These are phyloP conservation scores for Hippopotamus amphibius DNA, from an alignment of 2,113 vertebrate genomes.

Conservation along the genomic window DNA sequence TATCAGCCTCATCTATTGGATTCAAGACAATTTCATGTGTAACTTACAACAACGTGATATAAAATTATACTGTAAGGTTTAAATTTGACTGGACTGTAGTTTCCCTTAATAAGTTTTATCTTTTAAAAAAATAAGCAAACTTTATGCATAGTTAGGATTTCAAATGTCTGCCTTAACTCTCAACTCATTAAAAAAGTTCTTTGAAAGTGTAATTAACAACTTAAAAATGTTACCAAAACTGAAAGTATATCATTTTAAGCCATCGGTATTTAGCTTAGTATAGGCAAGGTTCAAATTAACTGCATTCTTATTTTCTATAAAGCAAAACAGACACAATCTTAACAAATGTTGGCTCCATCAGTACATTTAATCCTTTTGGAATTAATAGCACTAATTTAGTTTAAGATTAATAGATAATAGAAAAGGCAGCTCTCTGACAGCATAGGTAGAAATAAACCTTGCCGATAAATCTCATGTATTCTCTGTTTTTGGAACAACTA, in stretches of 20 bases:
- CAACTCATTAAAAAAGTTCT: constrained; percentile 75
- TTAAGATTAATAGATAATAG: neutral
- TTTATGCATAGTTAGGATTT: constrained; percentile 72
- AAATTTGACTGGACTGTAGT: neutral
- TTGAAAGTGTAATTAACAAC: constrained; percentile 74
- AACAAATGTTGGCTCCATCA: constrained; percentile 47
- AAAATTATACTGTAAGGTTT: constrained; percentile 58
- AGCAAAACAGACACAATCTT: constrained; percentile 52
- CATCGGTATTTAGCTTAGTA: neutral
- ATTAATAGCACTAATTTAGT: constrained; percentile 43
- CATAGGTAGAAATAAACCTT: neutral
- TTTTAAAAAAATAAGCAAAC: constrained; percentile 56
- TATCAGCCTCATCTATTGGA: constrained; percentile 22
- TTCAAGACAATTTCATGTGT: constrained; percentile 56
- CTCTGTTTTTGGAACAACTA: constrained; percentile 35
- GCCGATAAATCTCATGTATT: neutral
- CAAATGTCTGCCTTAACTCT: constrained; percentile 77
- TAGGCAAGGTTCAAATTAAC: neutral
- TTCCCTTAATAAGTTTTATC: constrained; percentile 58
- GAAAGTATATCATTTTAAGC: constrained; percentile 70
- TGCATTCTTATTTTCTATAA: constrained; percentile 32
- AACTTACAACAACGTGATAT: constrained; percentile 7
- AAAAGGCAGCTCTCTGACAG: constrained; percentile 35
- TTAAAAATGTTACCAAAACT: constrained; percentile 66
- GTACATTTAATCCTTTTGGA: neutral